Conservation (phyloP, 2,113 vertebrate genomes). For the Colinus virginianus region DNA sequence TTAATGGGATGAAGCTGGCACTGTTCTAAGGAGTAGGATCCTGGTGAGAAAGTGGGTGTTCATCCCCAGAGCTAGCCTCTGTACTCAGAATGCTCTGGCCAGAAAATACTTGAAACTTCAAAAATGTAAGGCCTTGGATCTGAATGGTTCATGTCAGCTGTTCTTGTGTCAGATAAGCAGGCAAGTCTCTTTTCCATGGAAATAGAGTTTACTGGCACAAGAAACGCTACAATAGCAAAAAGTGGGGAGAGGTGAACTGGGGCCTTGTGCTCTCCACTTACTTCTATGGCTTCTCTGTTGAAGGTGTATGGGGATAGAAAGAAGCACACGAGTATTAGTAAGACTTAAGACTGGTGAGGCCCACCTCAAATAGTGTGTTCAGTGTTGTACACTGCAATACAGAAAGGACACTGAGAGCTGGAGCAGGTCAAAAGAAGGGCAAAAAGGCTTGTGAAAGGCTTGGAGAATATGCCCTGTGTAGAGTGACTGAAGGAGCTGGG, state of each 20-base stretch:
- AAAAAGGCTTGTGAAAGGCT: no score
- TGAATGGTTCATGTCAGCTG: not conserved
- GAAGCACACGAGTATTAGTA: not conserved
- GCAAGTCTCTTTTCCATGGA: not conserved
- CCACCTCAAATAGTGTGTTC: no score
- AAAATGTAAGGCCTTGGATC: not conserved
- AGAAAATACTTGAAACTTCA: not conserved
- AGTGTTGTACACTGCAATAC: no score
- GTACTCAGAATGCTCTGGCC: not conserved
- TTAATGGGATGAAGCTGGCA: not conserved
- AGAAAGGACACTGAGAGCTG: no score
- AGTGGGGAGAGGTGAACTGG: accelerated
- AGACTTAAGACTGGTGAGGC: not conserved
- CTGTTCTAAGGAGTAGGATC: not conserved
- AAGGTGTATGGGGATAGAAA: not conserved
- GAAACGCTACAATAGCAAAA: not conserved
- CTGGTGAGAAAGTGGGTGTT: not conserved
- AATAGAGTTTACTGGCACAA: not conserved
- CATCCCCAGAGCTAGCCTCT: not conserved
- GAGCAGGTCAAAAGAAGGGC: no score
- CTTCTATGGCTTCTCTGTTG: not conserved
- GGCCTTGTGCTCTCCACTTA: not conserved
- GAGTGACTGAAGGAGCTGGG: no score
- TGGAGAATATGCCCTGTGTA: no score
- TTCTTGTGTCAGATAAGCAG: not conserved